Evolutionary conservation across 1,140 invertebrate genomes (phyloP).

Genomic region (Pseudomyrmex cubaensis): DNA sequence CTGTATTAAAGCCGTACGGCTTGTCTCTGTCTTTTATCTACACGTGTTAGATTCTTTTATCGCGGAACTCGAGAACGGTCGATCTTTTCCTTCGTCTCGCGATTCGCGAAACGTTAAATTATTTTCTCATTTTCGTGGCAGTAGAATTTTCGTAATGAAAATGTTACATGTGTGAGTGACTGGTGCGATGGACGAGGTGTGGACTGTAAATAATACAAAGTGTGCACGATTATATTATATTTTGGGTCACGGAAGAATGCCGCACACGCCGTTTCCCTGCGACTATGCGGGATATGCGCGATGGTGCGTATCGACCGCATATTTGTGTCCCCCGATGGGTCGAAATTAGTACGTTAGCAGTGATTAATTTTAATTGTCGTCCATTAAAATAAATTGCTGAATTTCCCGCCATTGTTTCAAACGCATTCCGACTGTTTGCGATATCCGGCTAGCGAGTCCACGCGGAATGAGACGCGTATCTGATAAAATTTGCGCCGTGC

Average conservation of each 20-base stretch:
- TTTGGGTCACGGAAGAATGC: no score
- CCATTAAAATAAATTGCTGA: conserved; percentile 35
- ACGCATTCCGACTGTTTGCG: conserved; percentile 19
- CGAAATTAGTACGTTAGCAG: conserved; percentile 32
- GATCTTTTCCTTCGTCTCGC: background rate
- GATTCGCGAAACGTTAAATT: background rate
- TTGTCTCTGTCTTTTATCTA: background rate
- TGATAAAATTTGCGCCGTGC: background rate
- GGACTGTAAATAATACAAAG: no score
- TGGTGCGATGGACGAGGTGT: no score
- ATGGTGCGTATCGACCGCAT: conserved; percentile 17
- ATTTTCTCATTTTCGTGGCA: no score
- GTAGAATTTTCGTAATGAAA: no score
- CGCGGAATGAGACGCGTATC: background rate
- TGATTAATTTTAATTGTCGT: conserved; percentile 48
- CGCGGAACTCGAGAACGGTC: background rate
- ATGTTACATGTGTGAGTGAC: no score
- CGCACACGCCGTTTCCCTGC: background rate
- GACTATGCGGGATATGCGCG: conserved; percentile 5
- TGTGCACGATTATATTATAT: no score
- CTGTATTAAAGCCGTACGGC: conserved; percentile 14
- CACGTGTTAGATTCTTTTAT: background rate
- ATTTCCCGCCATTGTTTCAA: conserved; percentile 13
- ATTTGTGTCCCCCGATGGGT: background rate
- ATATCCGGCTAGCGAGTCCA: background rate